A percentile compares a stretch with the other conserved stretches of the same genome.
Conservation (phyloP, 2,888 invertebrate species). For the Metacarcinus magister region DNA sequence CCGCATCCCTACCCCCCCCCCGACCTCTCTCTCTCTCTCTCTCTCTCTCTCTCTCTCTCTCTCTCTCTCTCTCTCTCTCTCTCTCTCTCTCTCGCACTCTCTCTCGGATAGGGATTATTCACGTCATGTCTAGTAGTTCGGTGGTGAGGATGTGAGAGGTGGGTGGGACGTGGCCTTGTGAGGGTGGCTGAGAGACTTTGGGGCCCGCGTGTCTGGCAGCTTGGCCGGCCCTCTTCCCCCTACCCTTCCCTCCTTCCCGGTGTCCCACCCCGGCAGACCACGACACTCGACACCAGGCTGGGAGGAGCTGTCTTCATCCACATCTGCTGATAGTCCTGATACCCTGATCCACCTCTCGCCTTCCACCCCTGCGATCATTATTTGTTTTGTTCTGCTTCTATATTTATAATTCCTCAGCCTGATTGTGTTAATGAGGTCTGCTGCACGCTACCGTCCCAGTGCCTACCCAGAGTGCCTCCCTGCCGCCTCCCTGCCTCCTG, state of each 20-base stretch:
- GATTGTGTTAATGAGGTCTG: background rate
- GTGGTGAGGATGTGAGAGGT: background rate
- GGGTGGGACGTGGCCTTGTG: background rate
- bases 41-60: conserved; percentile 4
- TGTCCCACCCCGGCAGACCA: background rate
- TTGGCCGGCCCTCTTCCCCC: background rate
- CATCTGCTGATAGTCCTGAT: background rate
- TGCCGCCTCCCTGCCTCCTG: background rate
- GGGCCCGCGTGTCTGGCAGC: conserved; percentile 36
- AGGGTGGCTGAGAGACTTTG: background rate
- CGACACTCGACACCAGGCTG: conserved; percentile 16
- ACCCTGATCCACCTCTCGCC: conserved; percentile 3
- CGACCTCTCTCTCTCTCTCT: background rate
- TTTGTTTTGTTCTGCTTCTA: background rate
- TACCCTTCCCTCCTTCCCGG: background rate
- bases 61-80: background rate
- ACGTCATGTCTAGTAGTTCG: conserved; percentile 20
- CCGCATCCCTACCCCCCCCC: background rate
- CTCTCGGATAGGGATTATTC: background rate
- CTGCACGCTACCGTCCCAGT: background rate
- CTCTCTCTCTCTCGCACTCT: conserved; percentile 33
- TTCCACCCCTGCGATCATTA: background rate
- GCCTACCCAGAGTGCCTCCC: background rate
- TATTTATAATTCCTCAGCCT: background rate
- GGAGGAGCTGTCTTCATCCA: background rate